Evolutionary conservation across 2,113 vertebrate genomes (phyloP).

Genomic region (Mola mola): DNA sequence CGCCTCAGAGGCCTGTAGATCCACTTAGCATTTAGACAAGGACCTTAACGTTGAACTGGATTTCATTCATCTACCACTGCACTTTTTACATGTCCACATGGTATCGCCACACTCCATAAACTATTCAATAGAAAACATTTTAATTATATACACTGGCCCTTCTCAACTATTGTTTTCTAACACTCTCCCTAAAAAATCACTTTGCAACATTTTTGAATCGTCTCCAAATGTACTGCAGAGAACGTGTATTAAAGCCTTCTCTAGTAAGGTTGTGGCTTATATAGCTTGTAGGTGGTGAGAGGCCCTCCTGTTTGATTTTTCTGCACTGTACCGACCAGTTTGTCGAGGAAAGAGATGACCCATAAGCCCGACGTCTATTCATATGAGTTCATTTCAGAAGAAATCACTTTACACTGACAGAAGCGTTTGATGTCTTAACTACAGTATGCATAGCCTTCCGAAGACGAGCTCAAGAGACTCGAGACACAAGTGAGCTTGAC

Average conservation of each 20-base stretch:
- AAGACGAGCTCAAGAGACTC: conserved; percentile 31
- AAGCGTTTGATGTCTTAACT: conserved; percentile 53
- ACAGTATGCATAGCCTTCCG: conserved; percentile 42
- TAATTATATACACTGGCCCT: conserved; percentile 50
- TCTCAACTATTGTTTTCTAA: conserved; percentile 43
- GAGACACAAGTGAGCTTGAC: conserved; percentile 37
- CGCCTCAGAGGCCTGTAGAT: conserved; percentile 26
- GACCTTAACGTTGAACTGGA: conserved; percentile 10
- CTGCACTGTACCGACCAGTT: conserved; percentile 23
- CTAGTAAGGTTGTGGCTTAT: conserved; percentile 33
- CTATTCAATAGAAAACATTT: conserved; percentile 39
- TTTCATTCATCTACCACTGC: conserved; percentile 39
- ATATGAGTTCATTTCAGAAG: conserved; percentile 36
- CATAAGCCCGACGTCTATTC: conserved; percentile 48
- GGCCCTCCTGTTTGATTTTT: conserved; percentile 46
- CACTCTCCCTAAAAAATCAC: background rate
- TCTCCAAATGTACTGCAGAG: conserved; percentile 18
- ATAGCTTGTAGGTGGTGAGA: conserved; percentile 71
- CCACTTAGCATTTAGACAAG: conserved; percentile 18
- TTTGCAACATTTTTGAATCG: no score
- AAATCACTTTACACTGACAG: conserved; percentile 34
- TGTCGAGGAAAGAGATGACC: conserved; percentile 30
- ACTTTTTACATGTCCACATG: conserved; percentile 33
- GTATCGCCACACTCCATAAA: conserved; percentile 18
- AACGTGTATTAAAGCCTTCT: conserved; percentile 40